Evolutionary conservation across 1,140 invertebrate species (phyloP).

Genomic region (Drosophila athabasca): DNA sequence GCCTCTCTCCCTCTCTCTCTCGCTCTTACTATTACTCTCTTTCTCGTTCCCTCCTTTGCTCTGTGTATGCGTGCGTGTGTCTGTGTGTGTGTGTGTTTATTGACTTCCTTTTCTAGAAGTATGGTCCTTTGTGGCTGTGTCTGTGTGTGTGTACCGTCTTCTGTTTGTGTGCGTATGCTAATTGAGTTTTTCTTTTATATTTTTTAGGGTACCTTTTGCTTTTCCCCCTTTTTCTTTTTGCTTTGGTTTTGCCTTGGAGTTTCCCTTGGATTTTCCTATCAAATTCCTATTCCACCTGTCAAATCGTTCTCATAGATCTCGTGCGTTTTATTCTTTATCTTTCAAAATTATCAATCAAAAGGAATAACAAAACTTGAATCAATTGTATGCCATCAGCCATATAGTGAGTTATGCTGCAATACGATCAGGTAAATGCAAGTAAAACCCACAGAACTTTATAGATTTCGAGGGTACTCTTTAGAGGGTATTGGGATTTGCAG

Average conservation of each 20-base stretch:
- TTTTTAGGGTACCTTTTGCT: no score
- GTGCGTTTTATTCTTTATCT: slow-evolving; percentile 16
- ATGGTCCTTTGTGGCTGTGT: neutral
- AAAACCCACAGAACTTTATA: slow-evolving; percentile 1
- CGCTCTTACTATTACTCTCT: slow-evolving; percentile 1
- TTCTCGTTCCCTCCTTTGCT: slow-evolving; percentile 24
- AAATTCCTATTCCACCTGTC: no score
- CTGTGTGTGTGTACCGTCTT: slow-evolving; percentile 21
- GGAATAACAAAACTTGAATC: slow-evolving; percentile 21
- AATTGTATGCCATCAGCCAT: slow-evolving; percentile 18
- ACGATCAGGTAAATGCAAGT: slow-evolving; percentile 59
- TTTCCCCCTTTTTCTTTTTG: neutral
- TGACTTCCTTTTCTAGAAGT: slow-evolving; percentile 13
- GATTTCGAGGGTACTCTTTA: no score
- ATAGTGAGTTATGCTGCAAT: slow-evolving; percentile 58
- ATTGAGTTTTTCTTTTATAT: slow-evolving; percentile 22
- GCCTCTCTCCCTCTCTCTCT: neutral
- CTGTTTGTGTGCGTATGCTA: slow-evolving; percentile 29
- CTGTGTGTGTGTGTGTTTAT: slow-evolving; percentile 1
- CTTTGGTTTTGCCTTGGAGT: neutral
- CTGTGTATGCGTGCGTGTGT: slow-evolving; percentile 8
- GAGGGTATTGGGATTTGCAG: no score
- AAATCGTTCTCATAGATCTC: neutral
- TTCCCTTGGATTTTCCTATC: neutral
- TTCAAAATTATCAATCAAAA: slow-evolving; percentile 47